Evolutionary conservation across 2,113 vertebrate genomes (phyloP).

Genomic region (Vulpes lagopus): DNA sequence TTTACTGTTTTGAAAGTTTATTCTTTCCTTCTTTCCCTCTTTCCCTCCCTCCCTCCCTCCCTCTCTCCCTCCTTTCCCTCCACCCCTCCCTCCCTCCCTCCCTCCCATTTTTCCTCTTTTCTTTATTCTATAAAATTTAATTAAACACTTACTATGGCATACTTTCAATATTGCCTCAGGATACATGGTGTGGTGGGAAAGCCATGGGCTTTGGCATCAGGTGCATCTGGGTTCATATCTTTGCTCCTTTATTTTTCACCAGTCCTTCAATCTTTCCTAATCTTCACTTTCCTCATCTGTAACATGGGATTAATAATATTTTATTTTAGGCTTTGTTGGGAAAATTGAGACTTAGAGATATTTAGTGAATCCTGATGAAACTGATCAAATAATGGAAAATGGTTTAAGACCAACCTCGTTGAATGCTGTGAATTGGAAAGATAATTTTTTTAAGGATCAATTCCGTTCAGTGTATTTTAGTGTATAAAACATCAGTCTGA

Average conservation of each 20-base stretch:
- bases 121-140: background rate
- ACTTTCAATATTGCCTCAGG: background rate
- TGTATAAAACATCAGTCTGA: background rate
- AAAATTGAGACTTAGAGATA: background rate
- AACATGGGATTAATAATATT: background rate
- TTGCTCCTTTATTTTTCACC: background rate
- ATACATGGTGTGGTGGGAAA: background rate
- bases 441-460: background rate
- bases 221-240: background rate
- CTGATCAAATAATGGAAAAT: background rate
- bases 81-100: too few species aligned
- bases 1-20: background rate
- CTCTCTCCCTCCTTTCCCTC: background rate
- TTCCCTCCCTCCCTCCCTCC: too few species aligned
- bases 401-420: background rate
- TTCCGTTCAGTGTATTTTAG: background rate
- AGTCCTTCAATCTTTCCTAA: background rate
- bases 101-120: background rate
- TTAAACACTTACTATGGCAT: background rate
- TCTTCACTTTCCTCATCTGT: background rate
- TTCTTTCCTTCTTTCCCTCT: background rate
- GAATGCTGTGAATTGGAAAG: background rate
- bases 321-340: constrained; percentile 20
- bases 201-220: background rate
- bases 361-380: background rate